Evolutionary conservation across 2,888 invertebrate genomes (phyloP).

Genomic region (Nephrocerus scutellatus): DNA sequence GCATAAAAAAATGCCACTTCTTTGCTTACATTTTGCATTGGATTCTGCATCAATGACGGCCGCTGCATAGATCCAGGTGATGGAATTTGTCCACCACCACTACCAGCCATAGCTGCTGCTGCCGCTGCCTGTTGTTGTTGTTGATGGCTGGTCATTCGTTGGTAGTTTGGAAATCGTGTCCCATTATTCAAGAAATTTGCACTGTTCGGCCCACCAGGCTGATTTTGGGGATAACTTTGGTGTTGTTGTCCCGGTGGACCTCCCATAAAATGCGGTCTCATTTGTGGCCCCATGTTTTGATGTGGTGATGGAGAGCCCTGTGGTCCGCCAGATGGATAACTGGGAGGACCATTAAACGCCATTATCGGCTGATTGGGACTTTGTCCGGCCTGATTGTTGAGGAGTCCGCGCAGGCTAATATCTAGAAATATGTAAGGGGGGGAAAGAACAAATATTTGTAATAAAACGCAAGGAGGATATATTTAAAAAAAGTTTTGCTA

Average conservation of each 20-base stretch:
- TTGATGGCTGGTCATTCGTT: constrained; percentile 52
- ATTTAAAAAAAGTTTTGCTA: constrained; percentile 1
- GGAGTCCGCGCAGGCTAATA: constrained; percentile 46
- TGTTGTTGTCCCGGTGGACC: constrained; percentile 44
- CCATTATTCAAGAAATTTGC: constrained; percentile 48
- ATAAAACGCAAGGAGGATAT: not conserved
- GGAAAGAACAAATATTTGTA: not conserved
- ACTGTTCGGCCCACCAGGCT: constrained; percentile 44
- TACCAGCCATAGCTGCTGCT: constrained; percentile 43
- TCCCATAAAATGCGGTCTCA: constrained; percentile 46
- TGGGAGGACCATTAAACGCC: constrained; percentile 44
- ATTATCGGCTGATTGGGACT: constrained; percentile 40
- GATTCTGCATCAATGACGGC: constrained; percentile 45
- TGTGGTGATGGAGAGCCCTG: constrained; percentile 44
- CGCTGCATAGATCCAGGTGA: constrained; percentile 41
- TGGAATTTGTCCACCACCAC: constrained; percentile 38
- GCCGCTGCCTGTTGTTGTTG: constrained; percentile 55
- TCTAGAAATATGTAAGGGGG: constrained; percentile 34
- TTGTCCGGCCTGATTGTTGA: constrained; percentile 47
- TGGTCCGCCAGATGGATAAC: constrained; percentile 42
- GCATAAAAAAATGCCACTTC: constrained; percentile 16
- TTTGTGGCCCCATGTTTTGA: constrained; percentile 41
- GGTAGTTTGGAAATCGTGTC: constrained; percentile 44
- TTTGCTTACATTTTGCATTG: constrained; percentile 47
- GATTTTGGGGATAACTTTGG: constrained; percentile 43